phyloP scores from a whole-genome alignment of 2,113 vertebrate genomes.

The Fukomys damarensis region DNA sequence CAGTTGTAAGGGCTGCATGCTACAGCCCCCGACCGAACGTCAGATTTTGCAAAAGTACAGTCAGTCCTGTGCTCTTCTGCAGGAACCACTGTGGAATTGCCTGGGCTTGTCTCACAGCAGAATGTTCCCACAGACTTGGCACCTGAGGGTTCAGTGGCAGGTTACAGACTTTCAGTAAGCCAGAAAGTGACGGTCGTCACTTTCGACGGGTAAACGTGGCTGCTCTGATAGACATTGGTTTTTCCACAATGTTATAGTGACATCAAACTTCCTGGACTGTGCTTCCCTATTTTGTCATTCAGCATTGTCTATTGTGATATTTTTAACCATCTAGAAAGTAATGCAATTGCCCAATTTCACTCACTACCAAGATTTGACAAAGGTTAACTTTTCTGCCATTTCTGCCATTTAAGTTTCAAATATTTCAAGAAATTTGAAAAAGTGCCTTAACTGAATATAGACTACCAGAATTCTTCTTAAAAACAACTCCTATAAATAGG shows the following conservation, averaged over 20 bases:
- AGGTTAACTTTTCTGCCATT: not conserved
- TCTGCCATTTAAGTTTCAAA: not conserved
- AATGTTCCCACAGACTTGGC: constrained; percentile 82
- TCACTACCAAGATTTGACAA: not conserved
- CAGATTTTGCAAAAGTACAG: constrained; percentile 81
- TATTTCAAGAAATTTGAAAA: not conserved
- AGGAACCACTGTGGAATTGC: constrained; percentile 81
- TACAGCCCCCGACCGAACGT: not conserved
- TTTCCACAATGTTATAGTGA: not conserved
- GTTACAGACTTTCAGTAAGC: constrained; percentile 84
- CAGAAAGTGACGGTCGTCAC: constrained; percentile 78
- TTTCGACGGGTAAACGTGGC: constrained; percentile 30
- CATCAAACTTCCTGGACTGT: not conserved
- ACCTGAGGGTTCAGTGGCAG: constrained; percentile 84
- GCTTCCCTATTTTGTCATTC: not conserved
- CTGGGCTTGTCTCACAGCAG: constrained; percentile 83
- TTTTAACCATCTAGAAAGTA: not conserved
- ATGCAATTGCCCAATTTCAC: not conserved
- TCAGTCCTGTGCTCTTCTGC: constrained; percentile 76
- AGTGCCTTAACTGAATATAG: not conserved
- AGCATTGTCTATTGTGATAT: not conserved
- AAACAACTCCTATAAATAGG: not conserved
- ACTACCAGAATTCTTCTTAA: not conserved
- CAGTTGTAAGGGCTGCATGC: not conserved
- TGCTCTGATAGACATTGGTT: not conserved